Evolutionary conservation across 2,797 vertebrate species (phyloP).

Genomic region (Acomys russatus): DNA sequence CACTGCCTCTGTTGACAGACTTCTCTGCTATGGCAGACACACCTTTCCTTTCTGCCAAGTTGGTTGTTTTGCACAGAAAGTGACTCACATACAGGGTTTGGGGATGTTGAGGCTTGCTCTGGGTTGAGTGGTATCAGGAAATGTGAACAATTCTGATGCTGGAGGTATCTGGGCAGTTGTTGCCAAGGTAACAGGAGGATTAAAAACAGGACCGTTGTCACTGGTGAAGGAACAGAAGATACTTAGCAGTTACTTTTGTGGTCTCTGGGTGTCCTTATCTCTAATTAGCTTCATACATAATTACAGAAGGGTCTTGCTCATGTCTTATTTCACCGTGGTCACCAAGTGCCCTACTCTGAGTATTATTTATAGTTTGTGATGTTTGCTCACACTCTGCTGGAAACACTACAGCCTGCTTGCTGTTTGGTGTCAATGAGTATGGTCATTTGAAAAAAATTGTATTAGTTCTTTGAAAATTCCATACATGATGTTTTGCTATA

Average conservation of each 20-base stretch:
- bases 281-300: constrained; percentile 53
- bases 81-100: neutral
- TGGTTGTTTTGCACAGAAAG: neutral
- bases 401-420: neutral
- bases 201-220: neutral
- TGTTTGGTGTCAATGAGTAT: neutral
- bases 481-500: neutral
- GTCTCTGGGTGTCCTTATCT: neutral
- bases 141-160: neutral
- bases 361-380: constrained; percentile 26
- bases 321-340: constrained; percentile 44
- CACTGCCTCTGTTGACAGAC: too few species aligned
- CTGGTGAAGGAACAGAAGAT: constrained; percentile 20
- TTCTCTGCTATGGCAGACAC: neutral
- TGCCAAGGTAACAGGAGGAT: neutral
- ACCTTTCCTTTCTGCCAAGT: neutral
- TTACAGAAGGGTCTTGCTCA: neutral
- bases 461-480: neutral
- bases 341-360: neutral
- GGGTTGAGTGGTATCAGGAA: neutral
- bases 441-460: neutral
- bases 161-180: neutral
- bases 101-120: neutral
- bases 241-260: constrained; percentile 43
- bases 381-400: constrained; percentile 4